phyloP scores from a whole-genome alignment of 2,888 invertebrate genomes.

The Archips crataeganus region DNA sequence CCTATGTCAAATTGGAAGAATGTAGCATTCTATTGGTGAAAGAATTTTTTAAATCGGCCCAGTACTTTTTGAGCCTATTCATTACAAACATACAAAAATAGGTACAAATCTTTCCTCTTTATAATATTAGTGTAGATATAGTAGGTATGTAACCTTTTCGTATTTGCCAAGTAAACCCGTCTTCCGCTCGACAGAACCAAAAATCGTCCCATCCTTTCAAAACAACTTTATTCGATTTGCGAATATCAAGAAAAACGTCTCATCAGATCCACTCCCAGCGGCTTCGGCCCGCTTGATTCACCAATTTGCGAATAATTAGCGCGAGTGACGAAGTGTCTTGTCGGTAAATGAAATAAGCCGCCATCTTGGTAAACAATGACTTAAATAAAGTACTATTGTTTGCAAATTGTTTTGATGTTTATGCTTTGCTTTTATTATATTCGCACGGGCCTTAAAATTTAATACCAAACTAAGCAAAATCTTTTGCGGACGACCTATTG shows the following conservation, averaged over 20 bases:
- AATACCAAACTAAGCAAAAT: too few relatives aligned
- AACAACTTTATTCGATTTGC: constrained; percentile 3
- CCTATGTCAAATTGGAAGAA: too few relatives aligned
- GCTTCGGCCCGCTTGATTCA: constrained; percentile 23
- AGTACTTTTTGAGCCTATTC: too few relatives aligned
- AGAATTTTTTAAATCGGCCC: too few relatives aligned
- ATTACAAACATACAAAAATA: too few relatives aligned
- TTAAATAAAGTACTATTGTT: constrained; percentile 20
- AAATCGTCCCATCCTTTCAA: neutral
- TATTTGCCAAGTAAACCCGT: too few relatives aligned
- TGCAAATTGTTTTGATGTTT: neutral
- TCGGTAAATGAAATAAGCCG: constrained; percentile 34
- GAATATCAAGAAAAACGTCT: constrained; percentile 12
- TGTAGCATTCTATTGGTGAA: too few relatives aligned
- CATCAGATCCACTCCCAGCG: constrained; percentile 13
- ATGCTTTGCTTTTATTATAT: neutral
- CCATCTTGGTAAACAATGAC: constrained; percentile 30
- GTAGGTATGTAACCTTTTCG: too few relatives aligned
- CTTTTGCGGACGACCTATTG: too few relatives aligned
- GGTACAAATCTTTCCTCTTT: too few relatives aligned
- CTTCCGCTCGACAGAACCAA: neutral
- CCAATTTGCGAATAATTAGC: constrained; percentile 45
- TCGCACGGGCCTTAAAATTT: too few relatives aligned
- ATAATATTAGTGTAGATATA: too few relatives aligned
- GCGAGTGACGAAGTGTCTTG: constrained; percentile 28